Percentiles rank a stretch among this genome's conserved stretches.
These are phyloP conservation scores for Zophobas morio DNA, from an alignment of 1,140 invertebrate species.

Conservation along the genomic window DNA sequence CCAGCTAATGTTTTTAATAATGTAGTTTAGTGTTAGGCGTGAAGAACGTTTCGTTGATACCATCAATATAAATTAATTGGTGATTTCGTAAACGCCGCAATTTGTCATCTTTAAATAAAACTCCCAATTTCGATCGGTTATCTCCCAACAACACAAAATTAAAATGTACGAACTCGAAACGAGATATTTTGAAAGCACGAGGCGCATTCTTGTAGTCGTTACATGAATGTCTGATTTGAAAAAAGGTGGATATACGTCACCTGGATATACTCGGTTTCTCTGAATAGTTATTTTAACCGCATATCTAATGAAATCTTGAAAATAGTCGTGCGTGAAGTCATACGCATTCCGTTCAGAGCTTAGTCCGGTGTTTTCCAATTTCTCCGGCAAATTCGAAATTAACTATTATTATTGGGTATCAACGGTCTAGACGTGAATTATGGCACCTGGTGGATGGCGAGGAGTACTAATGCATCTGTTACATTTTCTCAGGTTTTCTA, in stretches of 20 bases:
- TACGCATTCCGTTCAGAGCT: slow-evolving; percentile 26
- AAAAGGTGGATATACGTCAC: neutral
- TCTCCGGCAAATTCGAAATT: slow-evolving; percentile 34
- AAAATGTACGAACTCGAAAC: slow-evolving; percentile 5
- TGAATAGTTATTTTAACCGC: slow-evolving; percentile 31
- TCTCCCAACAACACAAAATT: slow-evolving; percentile 8
- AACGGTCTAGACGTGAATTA: slow-evolving; percentile 12
- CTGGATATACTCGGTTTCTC: slow-evolving; percentile 18
- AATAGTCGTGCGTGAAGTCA: slow-evolving; percentile 38
- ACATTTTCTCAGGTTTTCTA: neutral
- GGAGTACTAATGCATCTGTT: slow-evolving; percentile 8
- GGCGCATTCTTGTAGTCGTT: slow-evolving; percentile 12
- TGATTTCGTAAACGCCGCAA: neutral
- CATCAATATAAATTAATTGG: neutral
- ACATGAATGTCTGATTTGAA: slow-evolving; percentile 8
- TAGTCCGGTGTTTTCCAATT: slow-evolving; percentile 16
- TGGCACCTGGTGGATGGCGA: slow-evolving; percentile 9
- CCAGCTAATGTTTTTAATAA: slow-evolving; percentile 1
- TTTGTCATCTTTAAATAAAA: neutral
- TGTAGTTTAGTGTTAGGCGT: neutral
- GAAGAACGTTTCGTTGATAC: slow-evolving; percentile 8
- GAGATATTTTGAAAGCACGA: slow-evolving; percentile 11
- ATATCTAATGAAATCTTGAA: slow-evolving; percentile 33
- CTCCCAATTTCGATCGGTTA: neutral
- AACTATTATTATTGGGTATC: slow-evolving; percentile 28